Conservation (phyloP, 2,113 vertebrate genomes). For the Cyphomyrus discorhynchus region DNA sequence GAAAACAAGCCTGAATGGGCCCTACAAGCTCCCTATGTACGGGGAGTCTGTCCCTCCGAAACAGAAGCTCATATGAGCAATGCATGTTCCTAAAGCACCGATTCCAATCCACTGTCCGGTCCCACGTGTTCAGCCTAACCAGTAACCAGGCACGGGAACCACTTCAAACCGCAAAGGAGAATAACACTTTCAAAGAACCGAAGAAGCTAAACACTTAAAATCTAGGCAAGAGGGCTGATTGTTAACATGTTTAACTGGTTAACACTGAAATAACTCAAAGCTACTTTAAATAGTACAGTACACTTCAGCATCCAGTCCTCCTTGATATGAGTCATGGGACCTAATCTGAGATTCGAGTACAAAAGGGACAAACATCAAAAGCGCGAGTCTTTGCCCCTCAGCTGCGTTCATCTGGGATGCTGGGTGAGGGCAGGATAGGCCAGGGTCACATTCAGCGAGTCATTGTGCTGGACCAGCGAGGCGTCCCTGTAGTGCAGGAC, state of each 20-base stretch:
- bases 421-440: conserved; percentile 77
- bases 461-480: conserved; percentile 88
- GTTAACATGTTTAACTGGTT: not conserved
- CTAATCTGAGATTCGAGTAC: not conserved
- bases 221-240: not conserved
- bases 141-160: conserved; percentile 3
- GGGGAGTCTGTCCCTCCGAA: not conserved
- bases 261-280: not conserved
- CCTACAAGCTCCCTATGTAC: not conserved
- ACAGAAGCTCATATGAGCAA: conserved; percentile 31
- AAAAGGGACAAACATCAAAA: not conserved
- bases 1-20: not conserved
- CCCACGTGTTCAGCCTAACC: conserved; percentile 21
- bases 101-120: conserved; percentile 22
- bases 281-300: not conserved
- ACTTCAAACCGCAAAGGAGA: conserved; percentile 11
- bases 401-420: conserved; percentile 67
- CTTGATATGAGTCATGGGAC: not conserved
- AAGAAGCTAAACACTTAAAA: not conserved
- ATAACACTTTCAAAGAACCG: not conserved
- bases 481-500: conserved; percentile 88
- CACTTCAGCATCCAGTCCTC: conserved; percentile 1
- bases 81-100: conserved; percentile 47
- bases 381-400: not conserved
- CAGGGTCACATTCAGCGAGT: conserved; percentile 83